Base-by-base conservation (phyloP, 2,888 invertebrate genomes). In the Philaethria dido region DNA sequence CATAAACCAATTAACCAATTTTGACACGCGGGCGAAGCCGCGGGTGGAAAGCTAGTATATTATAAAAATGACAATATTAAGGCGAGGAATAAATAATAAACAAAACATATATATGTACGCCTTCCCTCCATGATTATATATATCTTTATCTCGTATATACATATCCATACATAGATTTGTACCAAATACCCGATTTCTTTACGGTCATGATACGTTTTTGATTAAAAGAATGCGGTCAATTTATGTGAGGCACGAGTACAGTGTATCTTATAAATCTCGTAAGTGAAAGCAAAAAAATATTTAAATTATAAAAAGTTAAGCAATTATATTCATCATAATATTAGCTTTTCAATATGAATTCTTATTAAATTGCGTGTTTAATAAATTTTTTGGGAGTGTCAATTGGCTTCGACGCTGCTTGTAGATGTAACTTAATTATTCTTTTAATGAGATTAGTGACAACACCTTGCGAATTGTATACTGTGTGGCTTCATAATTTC, bases 161-260 rank as follows among this genome's bases (percentile, higher is more conserved):
- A 20, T 20, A 45, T 11, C 18, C 16, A 16, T 11, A 45, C 16
- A 16, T 0, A 1, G 52, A 52, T 52, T n/a, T 52, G 16, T 16
- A 52, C 29, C 16, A 33, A 29, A 52, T 16, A 52, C 11, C 52
- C 16, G 11, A 52, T 11, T 33, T 25, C 11, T n/a, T 52, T 52
- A 16, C 52, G 29, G 52, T 52, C 52, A 52, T 52, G 52, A 52
- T 52, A 52, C 1, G 16, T 29, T 52, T 52, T 52, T 1, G 29
- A 52, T 52, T 52, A 2, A 18, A 52, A 57, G 5, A 57, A 57
- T 39, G 57, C 57, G 57, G 57, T 57, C 57, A 57, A 18, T 22
- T n/a, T n/a, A 36, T 57, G 57, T 57, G 57, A 42, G 42, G 42
- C 18, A 52, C 52, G 39, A 42, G 22, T 42, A 42, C 42, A 57